phyloP scores from a whole-genome alignment of 2,113 vertebrate species.

The Stegastes partitus region DNA sequence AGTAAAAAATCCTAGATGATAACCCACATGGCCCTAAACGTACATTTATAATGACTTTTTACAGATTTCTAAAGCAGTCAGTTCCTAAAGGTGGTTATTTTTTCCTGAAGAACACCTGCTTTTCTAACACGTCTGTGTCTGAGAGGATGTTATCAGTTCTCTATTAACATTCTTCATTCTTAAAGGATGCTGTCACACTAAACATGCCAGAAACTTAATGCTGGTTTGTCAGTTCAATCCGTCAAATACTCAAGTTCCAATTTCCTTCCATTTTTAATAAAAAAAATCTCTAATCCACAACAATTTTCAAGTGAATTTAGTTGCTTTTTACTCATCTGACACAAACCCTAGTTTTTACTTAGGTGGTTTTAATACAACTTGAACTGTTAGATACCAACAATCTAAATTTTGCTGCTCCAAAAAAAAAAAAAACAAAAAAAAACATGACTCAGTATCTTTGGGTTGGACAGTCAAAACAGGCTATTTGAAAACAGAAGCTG shows the following conservation, averaged over 20 bases:
- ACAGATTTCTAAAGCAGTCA: constrained; percentile 13
- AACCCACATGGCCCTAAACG: neutral
- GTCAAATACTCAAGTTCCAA: neutral
- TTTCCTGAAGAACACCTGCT: constrained; percentile 54
- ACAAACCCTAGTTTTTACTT: too few relatives aligned
- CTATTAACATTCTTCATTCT: constrained; percentile 4
- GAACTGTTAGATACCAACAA: too few relatives aligned
- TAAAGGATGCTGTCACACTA: constrained; percentile 4
- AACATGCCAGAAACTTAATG: neutral
- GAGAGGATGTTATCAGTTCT: constrained; percentile 5
- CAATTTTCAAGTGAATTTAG: too few relatives aligned
- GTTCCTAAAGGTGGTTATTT: constrained; percentile 38
- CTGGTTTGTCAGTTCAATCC: neutral
- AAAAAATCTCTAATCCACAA: too few relatives aligned
- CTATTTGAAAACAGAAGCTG: too few relatives aligned
- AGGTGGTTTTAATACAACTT: too few relatives aligned
- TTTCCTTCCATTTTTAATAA: too few relatives aligned
- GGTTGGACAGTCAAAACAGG: too few relatives aligned
- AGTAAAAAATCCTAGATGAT: constrained; percentile 13
- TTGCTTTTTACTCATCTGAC: too few relatives aligned
- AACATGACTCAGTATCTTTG: too few relatives aligned
- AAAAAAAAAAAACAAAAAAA: too few relatives aligned
- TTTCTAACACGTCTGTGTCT: constrained; percentile 7
- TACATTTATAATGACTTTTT: constrained; percentile 11
- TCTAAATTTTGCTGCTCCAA: too few relatives aligned